Percentiles rank a stretch among this genome's conserved stretches.
Conservation (phyloP, 2,888 invertebrate species). For the Idaea biselata region DNA sequence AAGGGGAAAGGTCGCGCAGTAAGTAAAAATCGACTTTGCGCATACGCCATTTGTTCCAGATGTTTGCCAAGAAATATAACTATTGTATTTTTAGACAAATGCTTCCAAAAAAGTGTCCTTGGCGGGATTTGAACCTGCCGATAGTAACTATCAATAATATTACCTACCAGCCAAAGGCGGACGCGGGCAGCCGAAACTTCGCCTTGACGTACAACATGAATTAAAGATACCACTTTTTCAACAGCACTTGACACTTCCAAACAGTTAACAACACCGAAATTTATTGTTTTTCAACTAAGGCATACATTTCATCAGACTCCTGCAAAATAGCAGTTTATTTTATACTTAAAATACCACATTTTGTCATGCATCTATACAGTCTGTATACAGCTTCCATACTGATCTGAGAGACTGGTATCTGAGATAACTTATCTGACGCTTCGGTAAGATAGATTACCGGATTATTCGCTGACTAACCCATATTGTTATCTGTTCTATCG, state of each 20-base stretch:
- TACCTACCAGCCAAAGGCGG: conserved; percentile 48
- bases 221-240: conserved; percentile 18
- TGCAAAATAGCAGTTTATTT: too few relatives aligned
- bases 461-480: conserved; percentile 3
- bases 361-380: neutral
- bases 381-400: neutral
- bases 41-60: too few relatives aligned
- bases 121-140: too few relatives aligned
- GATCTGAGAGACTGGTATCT: neutral
- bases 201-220: conserved; percentile 41
- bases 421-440: neutral
- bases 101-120: too few relatives aligned
- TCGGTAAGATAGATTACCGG: neutral
- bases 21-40: too few relatives aligned
- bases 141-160: too few relatives aligned
- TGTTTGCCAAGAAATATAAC: too few relatives aligned
- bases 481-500: conserved; percentile 5
- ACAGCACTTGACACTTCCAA: neutral
- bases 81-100: too few relatives aligned
- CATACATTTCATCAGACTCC: neutral
- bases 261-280: neutral
- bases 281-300: neutral
- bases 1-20: too few relatives aligned
- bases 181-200: conserved; percentile 49
- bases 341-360: neutral